These are phyloP conservation scores for Suncus etruscus DNA, from an alignment of 2,113 vertebrate species.

Conservation along the genomic window DNA sequence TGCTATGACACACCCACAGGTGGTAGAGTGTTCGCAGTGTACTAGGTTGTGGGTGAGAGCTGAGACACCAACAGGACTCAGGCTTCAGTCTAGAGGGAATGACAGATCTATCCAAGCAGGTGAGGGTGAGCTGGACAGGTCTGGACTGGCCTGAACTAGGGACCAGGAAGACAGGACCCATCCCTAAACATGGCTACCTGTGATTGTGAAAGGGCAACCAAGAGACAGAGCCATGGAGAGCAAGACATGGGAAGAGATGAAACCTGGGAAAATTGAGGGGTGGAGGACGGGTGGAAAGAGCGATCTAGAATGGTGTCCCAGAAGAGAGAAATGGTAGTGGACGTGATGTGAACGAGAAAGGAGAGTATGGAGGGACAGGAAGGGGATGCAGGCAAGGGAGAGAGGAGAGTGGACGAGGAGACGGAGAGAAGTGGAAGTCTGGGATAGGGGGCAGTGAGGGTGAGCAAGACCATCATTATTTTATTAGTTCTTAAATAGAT, in stretches of 20 bases:
- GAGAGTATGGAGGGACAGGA: background rate
- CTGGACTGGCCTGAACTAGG: conserved; percentile 72
- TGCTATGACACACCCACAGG: conserved; percentile 61
- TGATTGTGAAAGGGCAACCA: conserved; percentile 71
- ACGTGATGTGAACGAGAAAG: background rate
- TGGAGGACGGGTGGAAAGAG: no score
- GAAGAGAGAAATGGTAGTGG: conserved; percentile 36
- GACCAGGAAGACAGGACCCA: conserved; percentile 58
- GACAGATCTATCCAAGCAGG: conserved; percentile 75
- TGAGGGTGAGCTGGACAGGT: conserved; percentile 74
- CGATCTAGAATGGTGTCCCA: background rate
- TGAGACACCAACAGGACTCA: conserved; percentile 69
- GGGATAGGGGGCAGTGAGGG: conserved; percentile 23
- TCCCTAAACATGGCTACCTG: conserved; percentile 71
- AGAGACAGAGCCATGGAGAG: conserved; percentile 67
- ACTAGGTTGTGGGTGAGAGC: conserved; percentile 63
- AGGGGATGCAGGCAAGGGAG: background rate
- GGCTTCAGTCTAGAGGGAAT: conserved; percentile 71
- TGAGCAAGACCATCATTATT: conserved; percentile 75
- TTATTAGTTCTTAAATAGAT: conserved; percentile 79
- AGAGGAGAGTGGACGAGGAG: background rate
- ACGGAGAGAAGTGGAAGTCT: conserved; percentile 18
- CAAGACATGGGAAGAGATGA: conserved; percentile 46
- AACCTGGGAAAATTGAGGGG: conserved; percentile 51
- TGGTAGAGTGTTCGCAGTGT: conserved; percentile 61